Evolutionary conservation across 2,797 vertebrate genomes (phyloP).

Genomic region (Brotula barbata): DNA sequence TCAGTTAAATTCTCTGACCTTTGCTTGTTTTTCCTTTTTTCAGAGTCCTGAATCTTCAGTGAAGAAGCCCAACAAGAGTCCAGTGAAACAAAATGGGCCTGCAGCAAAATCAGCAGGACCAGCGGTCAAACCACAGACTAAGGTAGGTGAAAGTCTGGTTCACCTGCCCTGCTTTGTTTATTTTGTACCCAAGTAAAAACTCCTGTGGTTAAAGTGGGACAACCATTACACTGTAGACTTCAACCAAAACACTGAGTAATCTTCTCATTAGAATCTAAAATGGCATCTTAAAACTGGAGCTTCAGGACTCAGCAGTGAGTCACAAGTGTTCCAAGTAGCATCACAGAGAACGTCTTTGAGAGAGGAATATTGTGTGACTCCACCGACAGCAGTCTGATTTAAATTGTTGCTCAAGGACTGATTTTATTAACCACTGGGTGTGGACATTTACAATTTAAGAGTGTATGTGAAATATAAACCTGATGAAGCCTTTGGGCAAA

Average conservation of each 20-base stretch:
- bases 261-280: background rate
- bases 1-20: slow-evolving; percentile 1
- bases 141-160: slow-evolving; percentile 62
- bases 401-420: background rate
- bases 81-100: slow-evolving; percentile 75
- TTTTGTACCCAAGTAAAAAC: background rate
- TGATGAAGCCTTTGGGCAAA: background rate
- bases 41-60: slow-evolving; percentile 56
- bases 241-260: background rate
- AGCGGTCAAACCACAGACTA: slow-evolving; percentile 61
- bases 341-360: background rate
- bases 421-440: background rate
- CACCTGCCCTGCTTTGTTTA: background rate
- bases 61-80: slow-evolving; percentile 74
- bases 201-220: background rate
- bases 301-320: background rate
- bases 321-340: background rate
- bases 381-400: background rate
- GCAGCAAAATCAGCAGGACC: slow-evolving; percentile 70
- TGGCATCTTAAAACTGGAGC: background rate
- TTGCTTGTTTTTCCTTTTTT: slow-evolving; percentile 11
- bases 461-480: too few species aligned
- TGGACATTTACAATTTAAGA: background rate
- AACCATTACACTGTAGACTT: background rate
- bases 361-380: background rate